A percentile compares a stretch with the other conserved stretches of the same genome.
Conservation (phyloP, 2,888 invertebrate genomes). For the Phengaris arion region DNA sequence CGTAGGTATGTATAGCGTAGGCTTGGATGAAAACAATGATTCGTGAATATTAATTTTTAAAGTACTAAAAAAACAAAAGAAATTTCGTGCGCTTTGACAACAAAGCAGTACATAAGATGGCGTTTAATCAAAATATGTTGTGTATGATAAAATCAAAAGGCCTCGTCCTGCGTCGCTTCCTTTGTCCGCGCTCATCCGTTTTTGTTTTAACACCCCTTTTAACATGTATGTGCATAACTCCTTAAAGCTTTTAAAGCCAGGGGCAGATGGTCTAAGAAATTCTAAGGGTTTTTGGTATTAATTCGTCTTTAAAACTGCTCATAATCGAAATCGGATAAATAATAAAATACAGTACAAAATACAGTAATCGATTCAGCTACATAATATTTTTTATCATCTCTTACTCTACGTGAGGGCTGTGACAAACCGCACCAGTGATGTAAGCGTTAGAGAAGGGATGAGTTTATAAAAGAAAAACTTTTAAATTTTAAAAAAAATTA, state of each 20-base stretch:
- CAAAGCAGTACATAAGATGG: conserved; percentile 45
- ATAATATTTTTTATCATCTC: too few relatives aligned
- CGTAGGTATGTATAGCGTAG: too few relatives aligned
- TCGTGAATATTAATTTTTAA: conserved; percentile 13
- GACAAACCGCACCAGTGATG: too few relatives aligned
- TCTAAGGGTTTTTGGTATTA: neutral
- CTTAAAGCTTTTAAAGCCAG: conserved; percentile 51
- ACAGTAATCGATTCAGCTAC: too few relatives aligned
- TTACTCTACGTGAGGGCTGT: too few relatives aligned
- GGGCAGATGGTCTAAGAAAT: conserved; percentile 11
- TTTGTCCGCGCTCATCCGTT: conserved; percentile 78
- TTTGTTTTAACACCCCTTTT: conserved; percentile 78
- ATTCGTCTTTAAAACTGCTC: too few relatives aligned
- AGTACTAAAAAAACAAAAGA: conserved; percentile 20
- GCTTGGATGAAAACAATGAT: neutral
- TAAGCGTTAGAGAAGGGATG: too few relatives aligned
- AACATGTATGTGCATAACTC: conserved; percentile 68
- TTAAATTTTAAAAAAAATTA: too few relatives aligned
- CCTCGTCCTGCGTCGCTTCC: conserved; percentile 67
- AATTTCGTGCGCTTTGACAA: conserved; percentile 31
- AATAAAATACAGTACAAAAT: too few relatives aligned
- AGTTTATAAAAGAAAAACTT: too few relatives aligned
- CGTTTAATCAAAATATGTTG: conserved; percentile 75
- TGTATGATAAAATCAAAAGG: conserved; percentile 71
- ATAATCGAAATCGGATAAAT: too few relatives aligned